Evolutionary conservation across 2,113 vertebrate genomes (phyloP).

Genomic region (human (Homo sapiens)): GRCh38 chr6:75680501-75681000

Average conservation of each 20-base stretch:
- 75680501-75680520: neutral
- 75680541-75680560: neutral
- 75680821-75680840: neutral
- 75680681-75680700: neutral
- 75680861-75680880: neutral
- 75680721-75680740: neutral
- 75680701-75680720: neutral
- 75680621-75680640: neutral
- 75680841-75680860: neutral
- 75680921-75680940: neutral
- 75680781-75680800: neutral
- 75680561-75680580: neutral
- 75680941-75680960: neutral
- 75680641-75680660: neutral
- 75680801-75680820: neutral
- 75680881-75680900: neutral
- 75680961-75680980: neutral
- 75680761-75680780: neutral
- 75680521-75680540: constrained; percentile 8
- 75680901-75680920: neutral
- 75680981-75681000: neutral
- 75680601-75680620: neutral
- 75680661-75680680: neutral
- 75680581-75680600: neutral
- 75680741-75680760: neutral